Evolutionary conservation across 2,888 invertebrate genomes (phyloP), one percentile per base, ranked within the genome.

Genomic region (Aspidapion aeneum): DNA sequence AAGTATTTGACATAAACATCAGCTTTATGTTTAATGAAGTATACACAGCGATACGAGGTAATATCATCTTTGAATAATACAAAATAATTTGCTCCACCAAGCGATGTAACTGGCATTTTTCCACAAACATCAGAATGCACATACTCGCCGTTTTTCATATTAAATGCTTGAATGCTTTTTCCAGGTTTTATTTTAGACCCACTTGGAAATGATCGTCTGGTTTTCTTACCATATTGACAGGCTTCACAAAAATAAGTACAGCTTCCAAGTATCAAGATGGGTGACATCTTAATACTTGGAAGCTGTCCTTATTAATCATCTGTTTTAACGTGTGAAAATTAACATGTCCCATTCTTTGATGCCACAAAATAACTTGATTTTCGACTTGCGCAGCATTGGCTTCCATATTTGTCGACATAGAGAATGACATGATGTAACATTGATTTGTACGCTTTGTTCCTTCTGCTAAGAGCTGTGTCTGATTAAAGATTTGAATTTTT

Each of bases 41-140:
- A 68, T 17, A 65, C 64, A 17, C n/a, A 48, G 21, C 64, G 21
- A 50, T 66, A 69, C 5, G 57, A 58, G 48, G 60, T 68, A 55
- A 57, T 62, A 16, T 70, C 65, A 56, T 70, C 70, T 62, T 71
- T 70, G 57, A 70, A 69, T 18, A 70, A 16, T 18, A 63, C 58
- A 61, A 70, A 71, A 59, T 68, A 71, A 17, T 55, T 58, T 55
- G 66, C 59, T 19, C 65, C 66, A 21, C 67, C 63, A 16, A 63
- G 63, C 2, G 68, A 69, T 21, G 19, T 5, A 49, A 64, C 57
- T 17, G 65, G 62, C 51, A 69, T 62, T 3, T 65, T 66, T 49
- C 67, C 68, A 58, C 65, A 68, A 18, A 70, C 64, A 57, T 70
- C 68, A 1, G 60, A 52, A 48, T 68, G 63, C 49, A 70, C 64